These are phyloP conservation scores for Sinhomidia bicolor DNA, from an alignment of 2,888 invertebrate genomes.

Conservation along the genomic window DNA sequence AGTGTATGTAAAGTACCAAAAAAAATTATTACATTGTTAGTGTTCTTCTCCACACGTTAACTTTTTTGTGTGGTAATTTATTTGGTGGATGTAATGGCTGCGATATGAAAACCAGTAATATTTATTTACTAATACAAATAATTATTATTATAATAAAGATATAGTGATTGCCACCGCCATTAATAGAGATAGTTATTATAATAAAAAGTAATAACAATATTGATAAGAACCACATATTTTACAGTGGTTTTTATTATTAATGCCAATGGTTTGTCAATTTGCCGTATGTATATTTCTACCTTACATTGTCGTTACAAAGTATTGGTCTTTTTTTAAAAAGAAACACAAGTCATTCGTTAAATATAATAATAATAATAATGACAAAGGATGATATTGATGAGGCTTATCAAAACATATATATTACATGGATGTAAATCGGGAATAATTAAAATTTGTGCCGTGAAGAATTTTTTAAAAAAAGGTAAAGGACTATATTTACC, in stretches of 20 bases:
- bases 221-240: constrained; percentile 28
- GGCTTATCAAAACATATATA: constrained; percentile 30
- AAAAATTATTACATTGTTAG: not conserved
- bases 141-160: not conserved
- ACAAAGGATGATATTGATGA: constrained; percentile 12
- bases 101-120: not conserved
- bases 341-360: not conserved
- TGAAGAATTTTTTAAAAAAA: not conserved
- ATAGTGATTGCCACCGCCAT: not conserved
- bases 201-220: not conserved
- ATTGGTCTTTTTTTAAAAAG: constrained; percentile 2
- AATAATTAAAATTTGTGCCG: constrained; percentile 6
- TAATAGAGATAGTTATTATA: not conserved
- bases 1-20: not conserved
- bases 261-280: constrained; percentile 21
- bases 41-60: constrained; percentile 16
- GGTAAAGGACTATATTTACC: not conserved
- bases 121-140: constrained; percentile 12
- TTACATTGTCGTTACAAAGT: not conserved
- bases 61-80: not conserved
- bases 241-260: constrained; percentile 36
- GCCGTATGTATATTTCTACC: not conserved
- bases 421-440: not conserved
- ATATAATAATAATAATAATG: constrained; percentile 15
- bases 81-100: constrained; percentile 17